Evolutionary conservation across 1,140 invertebrate species (phyloP), one percentile per base, ranked within the genome.

Genomic region (Eriocheir sinensis): DNA sequence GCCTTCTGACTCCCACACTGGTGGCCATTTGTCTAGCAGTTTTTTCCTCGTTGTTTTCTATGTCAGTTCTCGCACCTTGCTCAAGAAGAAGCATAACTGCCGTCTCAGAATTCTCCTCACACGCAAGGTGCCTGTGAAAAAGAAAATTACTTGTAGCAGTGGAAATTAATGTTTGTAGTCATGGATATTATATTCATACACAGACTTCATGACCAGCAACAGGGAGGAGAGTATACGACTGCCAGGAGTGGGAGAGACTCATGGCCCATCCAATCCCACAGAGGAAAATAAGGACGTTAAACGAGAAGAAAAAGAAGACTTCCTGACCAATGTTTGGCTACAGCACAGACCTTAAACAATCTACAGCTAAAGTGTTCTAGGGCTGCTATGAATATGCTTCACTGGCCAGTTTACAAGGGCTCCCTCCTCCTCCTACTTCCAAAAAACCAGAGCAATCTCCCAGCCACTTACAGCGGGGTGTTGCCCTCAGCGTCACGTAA

Each of bases 91-190:
- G 96, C 96, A 97, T 97, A 6, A 98, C 98, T 94, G 97, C 98
- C 94, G 98, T 97, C 95, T 97, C 97, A 96, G 98, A 97, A 96
- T 98, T 97, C 97, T 99, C 98, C 97, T 99, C 98, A 97, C 98
- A 99, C 34, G 98, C 98, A 94, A 98, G 97, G 97, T 99, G 98
- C 94, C 98, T 98, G 96, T 95, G 97, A 97, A 81, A 96, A 95
- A 96, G 93, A 93, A 53, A 60, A 85, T 34, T 36, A 38, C 6
- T 38, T 48, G 79, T 27, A 72, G 72, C 32, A 80, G 81, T 91
- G n/a, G 40, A 93, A n/a, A 94, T n/a, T 32, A 34, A 38, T 9
- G 9, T 17, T 9, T 32, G 17, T 27, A 3, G 32, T 48, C 15
- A 80, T 41, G 2, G 2, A 40, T 81, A 3, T 32, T 53, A 36